Evolutionary conservation across 2,113 vertebrate genomes (phyloP).

Genomic region (Bufo bufo): DNA sequence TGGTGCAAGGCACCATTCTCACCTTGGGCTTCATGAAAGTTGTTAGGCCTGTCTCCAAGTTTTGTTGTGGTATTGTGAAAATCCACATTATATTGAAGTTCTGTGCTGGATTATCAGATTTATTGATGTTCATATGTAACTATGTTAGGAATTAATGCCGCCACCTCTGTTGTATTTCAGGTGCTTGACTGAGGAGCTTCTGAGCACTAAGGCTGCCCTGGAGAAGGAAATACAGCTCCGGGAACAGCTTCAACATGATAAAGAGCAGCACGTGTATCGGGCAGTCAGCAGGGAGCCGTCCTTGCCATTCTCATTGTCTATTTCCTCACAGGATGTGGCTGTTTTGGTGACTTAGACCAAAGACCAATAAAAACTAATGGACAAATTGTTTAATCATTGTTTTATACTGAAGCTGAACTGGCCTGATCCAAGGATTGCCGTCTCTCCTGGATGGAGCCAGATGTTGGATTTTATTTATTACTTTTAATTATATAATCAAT

Average conservation of each 20-base stretch:
- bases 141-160: neutral
- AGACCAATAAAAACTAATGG: neutral
- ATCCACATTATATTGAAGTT: no score
- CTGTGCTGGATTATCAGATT: no score
- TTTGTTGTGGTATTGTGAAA: no score
- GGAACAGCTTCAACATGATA: slow-evolving; percentile 80
- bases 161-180: slow-evolving; percentile 66
- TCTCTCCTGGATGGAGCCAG: neutral
- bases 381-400: neutral
- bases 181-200: slow-evolving; percentile 83
- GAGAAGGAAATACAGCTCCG: slow-evolving; percentile 77
- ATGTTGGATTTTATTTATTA: neutral
- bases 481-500: slow-evolving; percentile 17
- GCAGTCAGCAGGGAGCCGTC: slow-evolving; percentile 73
- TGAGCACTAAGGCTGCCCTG: slow-evolving; percentile 74
- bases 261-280: slow-evolving; percentile 87
- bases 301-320: slow-evolving; percentile 69
- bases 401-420: neutral
- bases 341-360: slow-evolving; percentile 63
- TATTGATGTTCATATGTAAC: no score
- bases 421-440: neutral
- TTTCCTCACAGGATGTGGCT: slow-evolving; percentile 64
- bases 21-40: no score
- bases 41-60: no score
- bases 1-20: no score